These are phyloP conservation scores for Cistogaster globosa DNA, from an alignment of 2,888 invertebrate genomes.

Conservation along the genomic window DNA sequence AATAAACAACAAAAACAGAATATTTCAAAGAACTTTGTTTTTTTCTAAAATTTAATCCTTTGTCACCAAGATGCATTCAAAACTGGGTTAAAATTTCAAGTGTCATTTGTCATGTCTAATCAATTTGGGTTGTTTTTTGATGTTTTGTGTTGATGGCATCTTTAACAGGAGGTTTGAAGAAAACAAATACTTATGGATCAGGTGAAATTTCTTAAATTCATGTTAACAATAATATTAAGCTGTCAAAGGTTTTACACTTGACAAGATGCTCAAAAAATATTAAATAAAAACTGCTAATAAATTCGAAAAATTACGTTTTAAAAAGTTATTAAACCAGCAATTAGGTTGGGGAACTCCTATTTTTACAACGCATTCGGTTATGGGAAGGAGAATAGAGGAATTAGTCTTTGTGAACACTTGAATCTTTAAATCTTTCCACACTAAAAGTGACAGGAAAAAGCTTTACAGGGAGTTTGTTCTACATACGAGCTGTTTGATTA, in stretches of 20 bases:
- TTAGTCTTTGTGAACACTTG: no score
- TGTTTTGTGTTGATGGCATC: conserved; percentile 39
- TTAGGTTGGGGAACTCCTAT: no score
- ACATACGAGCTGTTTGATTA: no score
- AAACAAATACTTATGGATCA: conserved; percentile 15
- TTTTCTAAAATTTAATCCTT: conserved; percentile 6
- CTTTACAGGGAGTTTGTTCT: no score
- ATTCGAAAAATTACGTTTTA: background rate
- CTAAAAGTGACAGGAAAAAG: no score
- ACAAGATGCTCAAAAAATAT: background rate
- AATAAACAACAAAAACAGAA: conserved; percentile 7
- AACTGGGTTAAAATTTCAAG: conserved; percentile 65
- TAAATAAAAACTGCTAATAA: background rate
- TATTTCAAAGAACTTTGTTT: conserved; percentile 3
- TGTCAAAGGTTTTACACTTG: background rate
- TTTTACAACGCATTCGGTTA: no score
- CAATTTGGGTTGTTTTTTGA: conserved; percentile 42
- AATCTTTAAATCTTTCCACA: no score
- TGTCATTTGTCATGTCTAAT: conserved; percentile 61
- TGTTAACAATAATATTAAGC: background rate
- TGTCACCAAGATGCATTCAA: conserved; percentile 26
- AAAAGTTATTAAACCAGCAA: no score
- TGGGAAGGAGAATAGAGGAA: no score
- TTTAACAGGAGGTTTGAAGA: background rate
- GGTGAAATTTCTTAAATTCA: conserved; percentile 14